Percentiles rank a stretch among this genome's conserved stretches.
Evolutionary conservation across 2,113 vertebrate species (phyloP).

Genomic region (Pituophis catenifer): DNA sequence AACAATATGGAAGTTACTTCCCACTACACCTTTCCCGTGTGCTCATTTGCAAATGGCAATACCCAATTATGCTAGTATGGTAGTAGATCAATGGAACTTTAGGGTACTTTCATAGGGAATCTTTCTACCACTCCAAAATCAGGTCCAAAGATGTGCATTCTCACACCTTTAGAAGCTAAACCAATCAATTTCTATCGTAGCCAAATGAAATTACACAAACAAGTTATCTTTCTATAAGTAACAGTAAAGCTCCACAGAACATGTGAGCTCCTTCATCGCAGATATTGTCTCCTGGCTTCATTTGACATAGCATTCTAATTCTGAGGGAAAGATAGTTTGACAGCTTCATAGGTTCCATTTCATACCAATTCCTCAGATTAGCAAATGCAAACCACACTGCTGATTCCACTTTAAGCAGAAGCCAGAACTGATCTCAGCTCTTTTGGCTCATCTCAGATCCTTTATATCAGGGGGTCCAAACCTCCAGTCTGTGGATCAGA

Average conservation of each 20-base stretch:
- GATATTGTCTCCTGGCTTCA: background rate
- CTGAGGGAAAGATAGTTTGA: background rate
- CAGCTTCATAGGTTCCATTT: background rate
- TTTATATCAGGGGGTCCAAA: background rate
- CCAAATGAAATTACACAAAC: background rate
- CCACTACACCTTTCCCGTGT: background rate
- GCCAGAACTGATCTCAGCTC: background rate
- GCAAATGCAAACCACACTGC: background rate
- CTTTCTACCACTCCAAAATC: background rate
- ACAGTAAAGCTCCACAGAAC: background rate
- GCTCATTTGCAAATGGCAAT: background rate
- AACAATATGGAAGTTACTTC: background rate
- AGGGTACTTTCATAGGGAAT: background rate
- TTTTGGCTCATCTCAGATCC: background rate
- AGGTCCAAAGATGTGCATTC: background rate
- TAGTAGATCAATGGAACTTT: background rate
- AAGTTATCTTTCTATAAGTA: background rate
- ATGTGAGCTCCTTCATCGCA: background rate
- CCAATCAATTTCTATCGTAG: background rate
- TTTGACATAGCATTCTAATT: background rate
- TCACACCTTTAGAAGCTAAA: background rate
- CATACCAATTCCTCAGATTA: background rate
- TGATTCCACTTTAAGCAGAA: background rate
- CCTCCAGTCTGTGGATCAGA: too few relatives aligned
- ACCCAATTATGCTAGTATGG: background rate